phyloP scores from a whole-genome alignment of 2,888 invertebrate genomes.

The Morpho achilles region DNA sequence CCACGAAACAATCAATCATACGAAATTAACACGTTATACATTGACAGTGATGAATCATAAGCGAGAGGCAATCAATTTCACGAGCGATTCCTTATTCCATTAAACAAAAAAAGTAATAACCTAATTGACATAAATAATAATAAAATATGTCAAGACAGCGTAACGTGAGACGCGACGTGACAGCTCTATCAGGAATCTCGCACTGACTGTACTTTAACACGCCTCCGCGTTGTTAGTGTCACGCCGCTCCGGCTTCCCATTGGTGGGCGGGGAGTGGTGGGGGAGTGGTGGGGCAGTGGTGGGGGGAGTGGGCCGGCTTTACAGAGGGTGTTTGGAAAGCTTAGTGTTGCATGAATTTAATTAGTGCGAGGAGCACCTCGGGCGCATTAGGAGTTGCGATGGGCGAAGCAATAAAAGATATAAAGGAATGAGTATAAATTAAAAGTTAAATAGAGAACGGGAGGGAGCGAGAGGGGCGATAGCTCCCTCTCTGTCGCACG shows the following conservation, averaged over 20 bases:
- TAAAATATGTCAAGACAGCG: constrained; percentile 77
- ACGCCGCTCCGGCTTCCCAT: constrained; percentile 40
- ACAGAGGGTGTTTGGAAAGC: constrained; percentile 52
- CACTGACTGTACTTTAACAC: constrained; percentile 54
- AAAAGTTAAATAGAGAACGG: constrained; percentile 77
- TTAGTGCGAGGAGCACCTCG: constrained; percentile 77
- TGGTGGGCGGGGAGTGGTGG: constrained; percentile 40
- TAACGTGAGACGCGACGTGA: constrained; percentile 75
- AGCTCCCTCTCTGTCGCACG: constrained; percentile 48
- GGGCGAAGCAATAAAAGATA: constrained; percentile 80
- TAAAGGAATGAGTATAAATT: constrained; percentile 80
- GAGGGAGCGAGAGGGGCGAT: constrained; percentile 45
- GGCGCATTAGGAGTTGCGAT: constrained; percentile 78
- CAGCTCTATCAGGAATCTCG: constrained; percentile 75
- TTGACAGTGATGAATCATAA: constrained; percentile 78
- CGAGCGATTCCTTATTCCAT: constrained; percentile 77
- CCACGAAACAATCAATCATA: constrained; percentile 71
- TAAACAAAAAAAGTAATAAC: constrained; percentile 79
- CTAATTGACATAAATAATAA: constrained; percentile 80
- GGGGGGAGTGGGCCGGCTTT: constrained; percentile 38
- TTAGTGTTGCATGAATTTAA: constrained; percentile 79
- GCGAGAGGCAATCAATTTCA: constrained; percentile 77
- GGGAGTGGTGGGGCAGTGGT: constrained; percentile 42
- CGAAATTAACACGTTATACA: constrained; percentile 75
- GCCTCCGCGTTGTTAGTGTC: constrained; percentile 38